phyloP scores from a whole-genome alignment of 2,113 vertebrate species.

The Clarias magur region DNA sequence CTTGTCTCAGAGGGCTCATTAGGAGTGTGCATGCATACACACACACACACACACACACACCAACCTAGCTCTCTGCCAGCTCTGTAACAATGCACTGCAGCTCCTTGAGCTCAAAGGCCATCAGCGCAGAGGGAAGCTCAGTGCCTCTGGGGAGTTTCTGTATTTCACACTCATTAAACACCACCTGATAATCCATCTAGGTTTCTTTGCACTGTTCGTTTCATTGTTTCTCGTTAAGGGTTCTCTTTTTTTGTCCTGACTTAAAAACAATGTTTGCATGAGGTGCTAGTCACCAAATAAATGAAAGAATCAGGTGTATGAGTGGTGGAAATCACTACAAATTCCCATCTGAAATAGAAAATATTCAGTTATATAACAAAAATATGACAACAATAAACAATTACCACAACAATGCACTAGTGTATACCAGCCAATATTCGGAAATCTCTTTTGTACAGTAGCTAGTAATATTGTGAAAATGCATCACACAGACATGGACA shows the following conservation, averaged over 20 bases:
- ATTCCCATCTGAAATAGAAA: background rate
- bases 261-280: background rate
- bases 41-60: slow-evolving; percentile 34
- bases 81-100: slow-evolving; percentile 39
- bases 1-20: slow-evolving; percentile 43
- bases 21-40: slow-evolving; percentile 9
- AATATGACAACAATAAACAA: background rate
- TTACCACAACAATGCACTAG: background rate
- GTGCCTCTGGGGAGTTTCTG: slow-evolving; percentile 27
- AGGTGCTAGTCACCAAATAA: background rate
- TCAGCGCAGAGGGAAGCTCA: slow-evolving; percentile 13
- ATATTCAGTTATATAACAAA: background rate
- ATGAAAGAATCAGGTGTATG: background rate
- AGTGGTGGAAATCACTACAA: background rate
- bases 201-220: slow-evolving; percentile 8
- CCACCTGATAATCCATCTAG: slow-evolving; percentile 25
- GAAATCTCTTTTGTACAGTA: background rate
- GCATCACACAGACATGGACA: background rate
- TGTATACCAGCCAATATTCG: background rate
- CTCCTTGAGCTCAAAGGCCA: slow-evolving; percentile 30
- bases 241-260: background rate
- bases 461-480: background rate
- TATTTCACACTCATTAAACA: slow-evolving; percentile 37
- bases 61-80: background rate
- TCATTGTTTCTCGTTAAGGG: background rate